These are phyloP conservation scores for Pristiophorus japonicus DNA, from an alignment of 2,113 vertebrate species.

Conservation along the genomic window DNA sequence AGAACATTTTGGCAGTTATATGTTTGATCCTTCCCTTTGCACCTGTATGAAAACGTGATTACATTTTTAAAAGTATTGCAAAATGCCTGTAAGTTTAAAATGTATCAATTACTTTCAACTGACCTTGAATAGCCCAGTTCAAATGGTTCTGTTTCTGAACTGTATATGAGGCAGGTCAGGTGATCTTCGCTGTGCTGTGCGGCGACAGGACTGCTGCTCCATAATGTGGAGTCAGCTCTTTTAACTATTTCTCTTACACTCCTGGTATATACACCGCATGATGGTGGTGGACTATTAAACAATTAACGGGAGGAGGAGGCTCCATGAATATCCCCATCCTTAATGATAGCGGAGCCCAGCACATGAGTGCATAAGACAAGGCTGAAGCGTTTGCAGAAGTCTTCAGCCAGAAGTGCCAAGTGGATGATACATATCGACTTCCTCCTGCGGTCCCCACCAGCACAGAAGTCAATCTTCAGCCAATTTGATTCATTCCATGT, in stretches of 20 bases:
- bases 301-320: no score
- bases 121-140: background rate
- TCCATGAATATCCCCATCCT: no score
- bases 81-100: background rate
- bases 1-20: background rate
- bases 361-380: no score
- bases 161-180: background rate
- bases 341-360: no score
- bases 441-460: no score
- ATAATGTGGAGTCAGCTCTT: background rate
- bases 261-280: background rate
- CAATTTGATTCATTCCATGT: no score
- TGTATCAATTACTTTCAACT: background rate
- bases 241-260: background rate
- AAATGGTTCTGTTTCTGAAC: background rate
- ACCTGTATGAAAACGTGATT: background rate
- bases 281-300: no score
- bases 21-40: constrained; percentile 19
- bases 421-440: no score
- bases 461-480: no score
- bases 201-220: background rate
- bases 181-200: background rate
- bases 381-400: no score
- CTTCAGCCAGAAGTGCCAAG: no score
- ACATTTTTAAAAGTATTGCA: background rate